Percentiles rank a stretch among this genome's conserved stretches.
These are phyloP conservation scores for Malurus leucopterus DNA, from an alignment of 2,797 vertebrate genomes.

Conservation along the genomic window DNA sequence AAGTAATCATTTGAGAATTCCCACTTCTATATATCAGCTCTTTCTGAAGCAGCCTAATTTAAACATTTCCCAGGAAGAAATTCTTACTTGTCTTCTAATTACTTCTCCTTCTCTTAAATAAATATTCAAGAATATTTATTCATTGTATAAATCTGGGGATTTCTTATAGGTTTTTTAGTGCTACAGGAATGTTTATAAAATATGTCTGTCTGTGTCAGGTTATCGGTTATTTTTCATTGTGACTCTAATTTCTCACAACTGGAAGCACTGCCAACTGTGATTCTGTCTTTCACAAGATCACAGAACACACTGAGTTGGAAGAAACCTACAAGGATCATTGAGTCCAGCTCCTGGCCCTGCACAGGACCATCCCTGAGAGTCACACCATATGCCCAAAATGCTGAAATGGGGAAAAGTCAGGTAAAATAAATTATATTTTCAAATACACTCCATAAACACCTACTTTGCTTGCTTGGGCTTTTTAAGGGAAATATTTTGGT, in stretches of 20 bases:
- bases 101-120: not conserved
- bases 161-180: not conserved
- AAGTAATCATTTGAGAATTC: not conserved
- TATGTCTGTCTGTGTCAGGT: not conserved
- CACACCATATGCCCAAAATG: slow-evolving; percentile 38
- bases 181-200: not conserved
- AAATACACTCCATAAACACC: not conserved
- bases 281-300: slow-evolving; percentile 66
- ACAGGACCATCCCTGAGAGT: not conserved
- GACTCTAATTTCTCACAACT: slow-evolving; percentile 66
- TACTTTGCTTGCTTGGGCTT: not conserved
- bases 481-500: not conserved
- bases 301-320: not conserved
- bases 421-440: slow-evolving; percentile 39
- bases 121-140: not conserved
- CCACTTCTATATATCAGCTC: not conserved
- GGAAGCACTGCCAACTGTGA: slow-evolving; percentile 75
- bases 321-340: not conserved
- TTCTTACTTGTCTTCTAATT: not conserved
- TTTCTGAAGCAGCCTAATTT: not conserved
- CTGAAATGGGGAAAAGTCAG: slow-evolving; percentile 79
- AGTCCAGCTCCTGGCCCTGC: not conserved
- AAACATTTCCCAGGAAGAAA: not conserved
- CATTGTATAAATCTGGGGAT: not conserved
- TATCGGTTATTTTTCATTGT: not conserved